Evolutionary conservation across 2,113 vertebrate genomes (phyloP), one percentile per base, ranked within the genome.

Genomic region (Alethe diademata): DNA sequence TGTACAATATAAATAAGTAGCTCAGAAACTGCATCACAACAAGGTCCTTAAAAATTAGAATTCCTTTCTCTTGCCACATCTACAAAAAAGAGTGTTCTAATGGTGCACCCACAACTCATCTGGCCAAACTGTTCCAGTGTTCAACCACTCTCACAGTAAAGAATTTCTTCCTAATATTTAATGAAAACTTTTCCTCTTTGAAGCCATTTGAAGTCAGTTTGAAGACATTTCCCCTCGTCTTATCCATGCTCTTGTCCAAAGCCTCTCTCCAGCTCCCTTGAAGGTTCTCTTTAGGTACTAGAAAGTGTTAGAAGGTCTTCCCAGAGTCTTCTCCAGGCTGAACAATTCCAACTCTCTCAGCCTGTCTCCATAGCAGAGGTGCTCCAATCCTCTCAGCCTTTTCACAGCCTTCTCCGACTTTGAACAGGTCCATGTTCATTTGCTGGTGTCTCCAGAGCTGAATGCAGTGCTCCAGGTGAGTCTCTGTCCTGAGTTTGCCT

Each of bases 31-130:
- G 40, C 22, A 87, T 4, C 23, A 43, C 1, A 48, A 31, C 3
- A 50, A 66, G 2, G 2, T 25, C 25, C 25, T 78, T n/a, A 48
- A 13, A 61, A 53, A 36, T 0, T 71, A 10, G 0, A 9, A 26
- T 66, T 66, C 38, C 2, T 42, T 62, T 11, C 14, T n/a, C 12
- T 15, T 7, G 2, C 19, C 19, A n/a, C 0, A 2, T 53, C 10
- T 28, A 31, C 13, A 54, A 51, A 54, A 51, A 50, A 58, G 42
- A 4, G 8, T 38, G 1, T 24, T 38, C 7, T 26, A 38, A n/a
- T 38, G 31, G 6, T 8, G 8, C 9, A 57, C 6, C 12, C 22
- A 65, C 20, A 23, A 8, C 9, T 48, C 26, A 23, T 13, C n/a
- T 29, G 28, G 12, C 13, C 24, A 58, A n/a, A 22, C 12, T 45